Percentiles rank a stretch among this genome's conserved stretches.
phyloP scores from a whole-genome alignment of 1,140 invertebrate species.

The Ostrea edulis region DNA sequence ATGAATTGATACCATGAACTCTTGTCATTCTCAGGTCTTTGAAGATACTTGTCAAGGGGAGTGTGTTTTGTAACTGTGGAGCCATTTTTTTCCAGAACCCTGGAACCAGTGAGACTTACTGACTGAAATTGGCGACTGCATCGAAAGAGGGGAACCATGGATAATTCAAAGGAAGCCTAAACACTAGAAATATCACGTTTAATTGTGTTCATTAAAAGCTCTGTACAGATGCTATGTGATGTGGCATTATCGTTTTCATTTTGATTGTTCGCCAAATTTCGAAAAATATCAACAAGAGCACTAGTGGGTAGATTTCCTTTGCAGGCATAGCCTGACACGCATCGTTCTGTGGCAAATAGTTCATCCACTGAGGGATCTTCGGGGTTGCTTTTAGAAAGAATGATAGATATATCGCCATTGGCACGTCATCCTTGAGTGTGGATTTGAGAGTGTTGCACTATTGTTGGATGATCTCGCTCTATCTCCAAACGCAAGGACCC shows the following conservation, averaged over 20 bases:
- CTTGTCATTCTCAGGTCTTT: constrained; percentile 12
- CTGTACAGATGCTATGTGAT: constrained; percentile 36
- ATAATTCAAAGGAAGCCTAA: too few relatives aligned
- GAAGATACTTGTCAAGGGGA: constrained; percentile 51
- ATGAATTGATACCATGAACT: constrained; percentile 43
- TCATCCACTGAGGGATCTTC: constrained; percentile 56
- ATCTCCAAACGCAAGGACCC: too few relatives aligned
- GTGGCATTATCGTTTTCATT: constrained; percentile 34
- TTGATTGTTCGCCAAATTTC: constrained; percentile 33
- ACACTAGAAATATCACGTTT: constrained; percentile 46
- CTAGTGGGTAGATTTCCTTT: constrained; percentile 50
- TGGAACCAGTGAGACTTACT: constrained; percentile 51
- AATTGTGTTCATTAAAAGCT: constrained; percentile 44
- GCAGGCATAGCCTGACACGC: constrained; percentile 50
- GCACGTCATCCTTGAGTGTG: too few relatives aligned
- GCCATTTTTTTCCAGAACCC: constrained; percentile 42
- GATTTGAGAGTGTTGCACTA: too few relatives aligned
- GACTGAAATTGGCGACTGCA: too few relatives aligned
- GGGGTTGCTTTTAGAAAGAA: constrained; percentile 58
- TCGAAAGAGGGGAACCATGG: too few relatives aligned
- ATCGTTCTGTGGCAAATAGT: constrained; percentile 44
- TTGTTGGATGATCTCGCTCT: too few relatives aligned
- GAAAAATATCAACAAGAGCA: constrained; percentile 44
- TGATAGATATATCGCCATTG: constrained; percentile 4
- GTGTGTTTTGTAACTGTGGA: constrained; percentile 41